phyloP scores from a whole-genome alignment of 2,888 invertebrate species.

The Eupithecia inturbata region DNA sequence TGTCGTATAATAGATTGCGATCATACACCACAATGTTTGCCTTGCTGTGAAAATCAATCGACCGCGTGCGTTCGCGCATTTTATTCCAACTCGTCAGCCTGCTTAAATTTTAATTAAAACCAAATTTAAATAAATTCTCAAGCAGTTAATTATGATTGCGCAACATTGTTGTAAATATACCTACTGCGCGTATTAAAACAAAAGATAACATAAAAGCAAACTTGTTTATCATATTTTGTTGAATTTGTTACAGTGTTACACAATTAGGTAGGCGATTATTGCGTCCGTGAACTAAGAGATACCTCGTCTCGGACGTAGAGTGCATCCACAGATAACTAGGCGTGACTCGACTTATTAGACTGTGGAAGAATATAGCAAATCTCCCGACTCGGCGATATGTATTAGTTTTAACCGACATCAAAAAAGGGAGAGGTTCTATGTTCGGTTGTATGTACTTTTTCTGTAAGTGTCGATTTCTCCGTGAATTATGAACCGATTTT shows the following conservation, averaged over 20 bases:
- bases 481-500: no score
- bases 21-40: background rate
- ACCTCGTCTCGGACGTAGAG: background rate
- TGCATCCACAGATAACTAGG: background rate
- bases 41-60: background rate
- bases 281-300: background rate
- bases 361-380: background rate
- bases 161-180: conserved; percentile 6
- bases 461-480: no score
- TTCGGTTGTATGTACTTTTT: no score
- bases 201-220: conserved; percentile 25
- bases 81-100: background rate
- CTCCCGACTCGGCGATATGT: background rate
- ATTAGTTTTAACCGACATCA: no score
- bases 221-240: conserved; percentile 17
- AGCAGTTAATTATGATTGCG: conserved; percentile 26
- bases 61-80: background rate
- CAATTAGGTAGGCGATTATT: background rate
- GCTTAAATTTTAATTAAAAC: background rate
- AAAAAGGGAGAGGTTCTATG: no score
- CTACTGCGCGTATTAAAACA: conserved; percentile 24
- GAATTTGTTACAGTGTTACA: background rate
- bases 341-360: background rate
- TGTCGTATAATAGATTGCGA: background rate
- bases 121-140: background rate